These are phyloP conservation scores for Onchidella celtica DNA, from an alignment of 2,888 invertebrate genomes.

Conservation along the genomic window DNA sequence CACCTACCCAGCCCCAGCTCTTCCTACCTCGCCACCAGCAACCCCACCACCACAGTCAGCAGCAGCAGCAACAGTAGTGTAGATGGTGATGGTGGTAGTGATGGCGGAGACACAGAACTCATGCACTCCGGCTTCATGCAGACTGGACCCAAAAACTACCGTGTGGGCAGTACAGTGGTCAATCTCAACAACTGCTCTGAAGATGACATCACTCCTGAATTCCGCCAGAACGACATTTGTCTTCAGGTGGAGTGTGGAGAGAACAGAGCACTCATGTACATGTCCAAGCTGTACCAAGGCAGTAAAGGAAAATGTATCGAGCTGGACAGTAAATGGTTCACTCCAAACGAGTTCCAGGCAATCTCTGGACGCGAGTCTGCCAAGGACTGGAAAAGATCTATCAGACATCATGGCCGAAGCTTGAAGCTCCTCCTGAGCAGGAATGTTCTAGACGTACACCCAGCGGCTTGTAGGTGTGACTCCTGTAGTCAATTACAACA, in stretches of 20 bases:
- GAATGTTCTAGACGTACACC: constrained; percentile 80
- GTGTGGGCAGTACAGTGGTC: constrained; percentile 54
- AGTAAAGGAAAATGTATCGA: constrained; percentile 81
- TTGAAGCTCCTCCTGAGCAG: constrained; percentile 81
- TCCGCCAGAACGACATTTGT: constrained; percentile 67
- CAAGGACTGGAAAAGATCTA: constrained; percentile 82
- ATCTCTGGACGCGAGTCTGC: constrained; percentile 82
- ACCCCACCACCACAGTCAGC: neutral
- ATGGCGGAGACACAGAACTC: constrained; percentile 40
- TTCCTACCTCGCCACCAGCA: neutral
- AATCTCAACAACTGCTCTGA: constrained; percentile 57
- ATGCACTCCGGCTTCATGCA: constrained; percentile 55
- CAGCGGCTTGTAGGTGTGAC: constrained; percentile 79
- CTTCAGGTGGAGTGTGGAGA: constrained; percentile 79
- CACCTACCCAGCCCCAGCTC: constrained; percentile 10
- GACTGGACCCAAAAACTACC: constrained; percentile 55
- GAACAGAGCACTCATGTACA: constrained; percentile 78
- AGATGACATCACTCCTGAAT: constrained; percentile 58
- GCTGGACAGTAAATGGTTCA: constrained; percentile 80
- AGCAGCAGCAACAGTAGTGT: constrained; percentile 27
- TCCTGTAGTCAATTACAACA: constrained; percentile 63
- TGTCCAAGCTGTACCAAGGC: constrained; percentile 80
- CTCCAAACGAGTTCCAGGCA: constrained; percentile 82
- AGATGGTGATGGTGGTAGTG: constrained; percentile 23
- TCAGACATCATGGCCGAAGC: constrained; percentile 81